Base-by-base conservation (phyloP, 2,113 vertebrate genomes). In the Channa argus region DNA sequence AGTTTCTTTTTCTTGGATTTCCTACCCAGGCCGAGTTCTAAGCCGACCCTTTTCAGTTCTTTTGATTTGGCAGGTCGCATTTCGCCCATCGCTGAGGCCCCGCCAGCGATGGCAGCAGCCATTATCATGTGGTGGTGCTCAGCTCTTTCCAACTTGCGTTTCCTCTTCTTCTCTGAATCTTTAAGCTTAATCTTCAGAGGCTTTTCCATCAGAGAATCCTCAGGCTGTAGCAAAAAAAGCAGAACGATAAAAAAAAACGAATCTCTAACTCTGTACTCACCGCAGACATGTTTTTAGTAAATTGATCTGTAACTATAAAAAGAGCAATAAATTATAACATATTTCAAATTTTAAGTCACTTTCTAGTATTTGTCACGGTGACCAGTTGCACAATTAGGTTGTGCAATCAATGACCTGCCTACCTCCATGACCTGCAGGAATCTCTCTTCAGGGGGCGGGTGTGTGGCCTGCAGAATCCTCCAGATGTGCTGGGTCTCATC, bases 401-500 rank as follows among this genome's bases (percentile, higher is more conserved):
- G 64, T 63, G 33, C 44, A 65, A 81, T 33, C 34, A 4, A 47
- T 44, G 62, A 44, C 43, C 54, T 70, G 61, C 77, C 14, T 94
- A 99, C 98, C 96, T 99, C 98, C 95, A 98, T 95, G 83, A 98
- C 95, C 81, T 99, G 98, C 78, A 99, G 94, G 82, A 99, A 98
- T 72, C 96, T 94, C 38, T 99, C 97, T 86, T 99, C 98, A 9
- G 97, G 97, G 6, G 97, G 97, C 3, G 97, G 98, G 70, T 99
- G 97, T 1, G 98, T 99, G 78, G 98, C 98, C 88, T 99, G 98
- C 49, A 99, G 93, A 86, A 99, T 99, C 86, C 98, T 87, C 98
- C 98, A 99, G 92, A 99, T 99, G 88, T 99, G 98, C 79, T 99
- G 98, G 6, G 98, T 99, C 90, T 99, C 98, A 85, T 99, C 98